These are phyloP conservation scores for Galleria mellonella DNA, from an alignment of 1,140 invertebrate genomes.

Conservation along the genomic window DNA sequence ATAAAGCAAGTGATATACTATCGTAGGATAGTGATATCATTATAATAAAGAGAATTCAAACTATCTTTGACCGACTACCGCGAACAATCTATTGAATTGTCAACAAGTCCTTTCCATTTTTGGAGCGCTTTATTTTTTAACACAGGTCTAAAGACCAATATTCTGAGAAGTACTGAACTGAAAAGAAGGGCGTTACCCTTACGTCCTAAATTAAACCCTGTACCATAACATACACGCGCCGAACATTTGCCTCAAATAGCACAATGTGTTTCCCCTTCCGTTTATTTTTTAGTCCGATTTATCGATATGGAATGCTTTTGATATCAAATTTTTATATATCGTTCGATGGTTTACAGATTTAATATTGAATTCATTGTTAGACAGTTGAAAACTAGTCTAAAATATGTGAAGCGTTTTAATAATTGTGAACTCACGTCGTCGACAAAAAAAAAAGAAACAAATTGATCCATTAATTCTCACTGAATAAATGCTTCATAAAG, in stretches of 20 bases:
- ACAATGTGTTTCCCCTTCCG: slow-evolving; percentile 22
- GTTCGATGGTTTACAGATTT: neutral
- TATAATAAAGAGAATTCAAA: no score
- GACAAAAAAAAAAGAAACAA: neutral
- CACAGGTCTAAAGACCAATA: neutral
- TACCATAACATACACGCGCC: slow-evolving; percentile 3
- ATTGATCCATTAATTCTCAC: neutral
- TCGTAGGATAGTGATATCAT: no score
- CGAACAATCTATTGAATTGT: neutral
- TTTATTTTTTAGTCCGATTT: slow-evolving; percentile 16
- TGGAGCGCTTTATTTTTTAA: neutral
- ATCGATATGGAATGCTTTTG: slow-evolving; percentile 21
- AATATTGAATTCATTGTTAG: neutral
- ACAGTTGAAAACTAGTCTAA: neutral
- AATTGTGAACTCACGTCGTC: neutral
- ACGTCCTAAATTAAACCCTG: slow-evolving; percentile 18
- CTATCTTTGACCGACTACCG: no score
- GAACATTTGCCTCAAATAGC: slow-evolving; percentile 17
- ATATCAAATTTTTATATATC: slow-evolving; percentile 3
- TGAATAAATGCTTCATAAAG: neutral
- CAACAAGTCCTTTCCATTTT: neutral
- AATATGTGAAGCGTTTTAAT: neutral
- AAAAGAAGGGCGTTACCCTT: slow-evolving; percentile 29
- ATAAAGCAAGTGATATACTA: no score
- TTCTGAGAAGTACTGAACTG: neutral